A percentile compares a stretch with the other conserved stretches of the same genome.
These are phyloP conservation scores for Artibeus lituratus DNA, from an alignment of 2,797 vertebrate genomes.

Conservation along the genomic window DNA sequence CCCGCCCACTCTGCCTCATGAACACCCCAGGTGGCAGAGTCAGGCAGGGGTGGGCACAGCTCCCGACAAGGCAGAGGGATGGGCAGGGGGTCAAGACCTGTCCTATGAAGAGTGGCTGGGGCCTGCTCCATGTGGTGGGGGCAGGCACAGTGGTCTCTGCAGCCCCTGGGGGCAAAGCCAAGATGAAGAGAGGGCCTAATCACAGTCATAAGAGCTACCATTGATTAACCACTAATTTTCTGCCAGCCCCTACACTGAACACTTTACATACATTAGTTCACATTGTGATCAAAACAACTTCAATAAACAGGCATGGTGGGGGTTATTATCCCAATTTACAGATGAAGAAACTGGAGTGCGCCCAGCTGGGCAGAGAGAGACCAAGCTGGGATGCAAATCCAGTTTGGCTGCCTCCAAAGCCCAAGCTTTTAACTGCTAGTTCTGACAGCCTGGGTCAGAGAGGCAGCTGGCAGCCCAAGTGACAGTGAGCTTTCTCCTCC, in stretches of 20 bases:
- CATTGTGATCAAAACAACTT: constrained; percentile 69
- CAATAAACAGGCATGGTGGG: constrained; percentile 40
- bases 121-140: not conserved
- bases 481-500: not conserved
- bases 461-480: not conserved
- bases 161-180: constrained; percentile 38
- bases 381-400: constrained; percentile 35
- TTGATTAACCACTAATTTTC: constrained; percentile 56
- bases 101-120: constrained; percentile 1
- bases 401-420: not conserved
- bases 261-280: constrained; percentile 69
- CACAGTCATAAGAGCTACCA: constrained; percentile 47
- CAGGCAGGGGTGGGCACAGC: not conserved
- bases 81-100: constrained; percentile 34
- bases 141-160: not conserved
- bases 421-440: not conserved
- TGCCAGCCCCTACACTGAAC: constrained; percentile 49
- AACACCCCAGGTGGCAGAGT: not conserved
- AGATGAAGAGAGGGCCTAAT: constrained; percentile 54
- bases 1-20: not conserved
- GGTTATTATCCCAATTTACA: constrained; percentile 63
- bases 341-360: constrained; percentile 62
- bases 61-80: constrained; percentile 11
- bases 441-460: not conserved
- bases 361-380: constrained; percentile 55